Evolutionary conservation across 2,888 invertebrate genomes (phyloP).

Genomic region (Autographa pulchrina): DNA sequence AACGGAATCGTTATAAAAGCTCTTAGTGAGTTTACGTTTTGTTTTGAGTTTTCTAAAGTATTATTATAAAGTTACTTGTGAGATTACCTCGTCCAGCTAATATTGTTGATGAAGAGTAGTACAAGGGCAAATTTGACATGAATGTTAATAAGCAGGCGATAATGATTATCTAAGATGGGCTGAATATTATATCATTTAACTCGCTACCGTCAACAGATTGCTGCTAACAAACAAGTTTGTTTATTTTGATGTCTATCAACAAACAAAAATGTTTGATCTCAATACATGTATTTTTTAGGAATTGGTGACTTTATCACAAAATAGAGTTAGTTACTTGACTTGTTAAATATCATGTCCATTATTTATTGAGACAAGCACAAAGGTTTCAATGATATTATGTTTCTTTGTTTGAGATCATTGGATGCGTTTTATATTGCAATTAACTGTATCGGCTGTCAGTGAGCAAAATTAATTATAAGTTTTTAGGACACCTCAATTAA

Average conservation of each 20-base stretch:
- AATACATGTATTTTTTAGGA: not conserved
- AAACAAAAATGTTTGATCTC: not conserved
- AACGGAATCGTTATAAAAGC: not conserved
- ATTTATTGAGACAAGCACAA: not conserved
- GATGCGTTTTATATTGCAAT: constrained; percentile 41
- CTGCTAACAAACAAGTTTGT: constrained; percentile 5
- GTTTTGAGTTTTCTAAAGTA: not conserved
- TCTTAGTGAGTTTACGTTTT: not conserved
- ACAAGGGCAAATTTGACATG: constrained; percentile 72
- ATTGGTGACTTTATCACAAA: not conserved
- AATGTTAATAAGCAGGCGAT: constrained; percentile 63
- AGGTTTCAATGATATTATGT: constrained; percentile 6
- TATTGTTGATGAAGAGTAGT: constrained; percentile 53
- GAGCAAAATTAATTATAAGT: constrained; percentile 30
- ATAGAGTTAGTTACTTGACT: constrained; percentile 17
- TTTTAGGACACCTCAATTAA: constrained; percentile 51
- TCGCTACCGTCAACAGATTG: not conserved
- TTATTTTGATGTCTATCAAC: constrained; percentile 5
- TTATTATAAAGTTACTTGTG: constrained; percentile 19
- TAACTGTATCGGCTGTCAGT: constrained; percentile 40
- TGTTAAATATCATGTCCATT: not conserved
- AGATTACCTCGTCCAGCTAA: constrained; percentile 41
- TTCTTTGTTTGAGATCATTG: constrained; percentile 48
- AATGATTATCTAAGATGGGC: constrained; percentile 41
- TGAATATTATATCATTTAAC: constrained; percentile 29